Conservation (phyloP, 1,140 invertebrate genomes). For the Hycleus cichorii region DNA sequence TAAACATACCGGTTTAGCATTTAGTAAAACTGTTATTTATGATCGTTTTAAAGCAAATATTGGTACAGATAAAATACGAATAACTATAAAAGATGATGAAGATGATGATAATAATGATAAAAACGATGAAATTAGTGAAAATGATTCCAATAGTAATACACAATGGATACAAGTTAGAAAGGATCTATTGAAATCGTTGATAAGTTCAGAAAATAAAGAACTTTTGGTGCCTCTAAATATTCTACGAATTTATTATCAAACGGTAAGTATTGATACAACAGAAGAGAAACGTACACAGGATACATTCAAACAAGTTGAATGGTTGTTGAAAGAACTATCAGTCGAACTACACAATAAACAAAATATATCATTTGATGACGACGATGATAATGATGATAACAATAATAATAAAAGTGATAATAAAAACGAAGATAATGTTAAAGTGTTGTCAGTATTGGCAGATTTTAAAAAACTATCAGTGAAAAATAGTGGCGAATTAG, state of each 20-base stretch:
- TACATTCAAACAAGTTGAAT: conserved; percentile 31
- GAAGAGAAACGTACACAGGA: conserved; percentile 25
- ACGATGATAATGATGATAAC: neutral
- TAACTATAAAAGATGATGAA: conserved; percentile 22
- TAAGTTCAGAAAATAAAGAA: conserved; percentile 32
- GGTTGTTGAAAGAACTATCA: conserved; percentile 33
- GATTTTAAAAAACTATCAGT: conserved; percentile 1
- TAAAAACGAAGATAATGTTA: conserved; percentile 4
- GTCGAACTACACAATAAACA: conserved; percentile 28
- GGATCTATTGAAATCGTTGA: conserved; percentile 31
- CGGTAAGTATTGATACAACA: conserved; percentile 24
- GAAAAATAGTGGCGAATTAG: neutral
- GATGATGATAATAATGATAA: conserved; percentile 4
- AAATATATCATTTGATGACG: neutral
- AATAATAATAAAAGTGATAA: neutral
- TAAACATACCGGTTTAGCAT: conserved; percentile 38
- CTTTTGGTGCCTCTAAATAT: conserved; percentile 33
- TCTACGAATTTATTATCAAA: conserved; percentile 36
- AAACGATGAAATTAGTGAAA: conserved; percentile 1
- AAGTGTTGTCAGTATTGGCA: conserved; percentile 2
- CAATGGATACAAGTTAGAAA: conserved; percentile 36
- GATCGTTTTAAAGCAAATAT: conserved; percentile 33
- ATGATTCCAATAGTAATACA: conserved; percentile 16
- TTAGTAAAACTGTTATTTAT: conserved; percentile 29
- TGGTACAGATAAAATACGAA: conserved; percentile 32